Evolutionary conservation across 2,113 vertebrate species (phyloP), one percentile per base, ranked within the genome.

Genomic region (Clarias macrocephalus): DNA sequence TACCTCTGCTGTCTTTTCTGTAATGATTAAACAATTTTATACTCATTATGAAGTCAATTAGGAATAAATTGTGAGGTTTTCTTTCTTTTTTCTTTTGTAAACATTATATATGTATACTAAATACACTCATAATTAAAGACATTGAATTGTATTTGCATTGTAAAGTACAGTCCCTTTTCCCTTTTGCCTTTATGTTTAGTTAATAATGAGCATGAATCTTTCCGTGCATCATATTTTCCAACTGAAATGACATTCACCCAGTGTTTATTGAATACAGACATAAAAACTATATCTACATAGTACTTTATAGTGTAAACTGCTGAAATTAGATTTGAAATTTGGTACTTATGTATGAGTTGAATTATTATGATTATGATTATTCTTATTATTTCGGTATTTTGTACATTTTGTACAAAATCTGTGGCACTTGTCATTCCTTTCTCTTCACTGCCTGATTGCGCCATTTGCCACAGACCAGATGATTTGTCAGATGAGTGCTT

Each of bases 401-500:
- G 72, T 48, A 5, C 68, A 76, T 28, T 70, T 30, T 79, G 30
- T 30, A 59, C 60, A 66, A 28, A 42, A 21, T 77, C 12, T 13
- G 28, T 54, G 23, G 15, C 23, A 33, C 80, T 54, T 48, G 54
- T 82, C 37, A 48, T 60, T 19, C 37, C 13, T 19, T 57, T 80
- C 48, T 63, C 33, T 33, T 25, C 33, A 62, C 23, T 33, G 68
- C 33, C 48, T 6, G 30, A 70, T 63, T 42, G 63, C 82, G 73
- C 63, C 82, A 80, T 85, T 72, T 85, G 63, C n/a, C 3, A 25
- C 83, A 85, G 70, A 82, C 21, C 63, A 48, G 80, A 76, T 9
- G 28, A 9, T 85, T 81, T 66, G 37, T 88, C 37, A 65, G 66
- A 81, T 75, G 42, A 85, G 77, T 60, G n/a, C 10, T 73, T 68